Evolutionary conservation across 2,113 vertebrate species (phyloP).

Genomic region (Istiophorus platypterus): DNA sequence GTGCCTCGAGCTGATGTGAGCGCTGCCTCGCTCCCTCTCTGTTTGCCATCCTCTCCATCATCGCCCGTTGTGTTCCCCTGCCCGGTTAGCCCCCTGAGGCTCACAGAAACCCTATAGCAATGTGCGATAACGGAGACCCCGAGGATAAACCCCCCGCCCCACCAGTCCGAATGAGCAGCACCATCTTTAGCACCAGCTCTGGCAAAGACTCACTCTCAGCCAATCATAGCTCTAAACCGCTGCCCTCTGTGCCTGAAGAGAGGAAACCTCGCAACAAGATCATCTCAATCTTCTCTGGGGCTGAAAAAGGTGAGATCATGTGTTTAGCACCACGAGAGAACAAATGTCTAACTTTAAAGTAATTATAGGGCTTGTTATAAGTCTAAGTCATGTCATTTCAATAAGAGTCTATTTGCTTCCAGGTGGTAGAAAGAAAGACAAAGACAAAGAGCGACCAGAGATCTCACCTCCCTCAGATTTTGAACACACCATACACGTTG

Average conservation of each 20-base stretch:
- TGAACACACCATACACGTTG: conserved; percentile 98
- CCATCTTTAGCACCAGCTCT: conserved; percentile 88
- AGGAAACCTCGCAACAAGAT: conserved; percentile 95
- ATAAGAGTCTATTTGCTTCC: conserved; percentile 34
- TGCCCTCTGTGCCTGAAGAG: conserved; percentile 97
- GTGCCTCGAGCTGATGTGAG: conserved; percentile 66
- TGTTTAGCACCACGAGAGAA: neutral
- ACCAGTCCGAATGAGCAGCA: conserved; percentile 95
- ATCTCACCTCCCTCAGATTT: conserved; percentile 98
- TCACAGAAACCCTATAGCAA: conserved; percentile 73
- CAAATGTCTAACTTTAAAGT: neutral
- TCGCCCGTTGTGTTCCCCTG: conserved; percentile 17
- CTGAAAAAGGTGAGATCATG: conserved; percentile 90
- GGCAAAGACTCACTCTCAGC: conserved; percentile 90
- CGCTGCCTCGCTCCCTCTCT: conserved; percentile 47
- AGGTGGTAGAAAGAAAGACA: conserved; percentile 94
- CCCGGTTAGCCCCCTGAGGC: conserved; percentile 24
- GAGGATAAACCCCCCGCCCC: conserved; percentile 99
- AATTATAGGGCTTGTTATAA: neutral
- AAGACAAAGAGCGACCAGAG: conserved; percentile 96
- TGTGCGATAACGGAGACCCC: conserved; percentile 97
- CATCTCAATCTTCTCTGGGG: conserved; percentile 94
- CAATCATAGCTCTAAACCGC: conserved; percentile 96
- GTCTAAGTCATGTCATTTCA: neutral
- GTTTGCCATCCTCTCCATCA: conserved; percentile 50